Evolutionary conservation across 2,797 vertebrate species (phyloP).

Genomic region (Spinus pinus): DNA sequence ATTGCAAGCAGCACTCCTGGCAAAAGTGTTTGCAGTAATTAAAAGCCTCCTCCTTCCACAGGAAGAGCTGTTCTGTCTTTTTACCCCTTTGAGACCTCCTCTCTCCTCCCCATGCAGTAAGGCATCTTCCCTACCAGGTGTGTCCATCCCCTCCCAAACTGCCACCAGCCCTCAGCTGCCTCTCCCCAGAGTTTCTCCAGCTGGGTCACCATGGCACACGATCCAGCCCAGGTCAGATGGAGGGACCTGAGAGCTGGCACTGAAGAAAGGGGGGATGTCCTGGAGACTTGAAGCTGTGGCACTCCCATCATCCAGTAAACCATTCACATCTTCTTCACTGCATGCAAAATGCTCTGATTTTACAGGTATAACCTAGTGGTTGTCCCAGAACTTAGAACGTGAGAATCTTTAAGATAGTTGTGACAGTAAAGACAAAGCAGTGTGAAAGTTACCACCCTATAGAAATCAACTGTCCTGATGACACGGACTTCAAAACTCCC

Average conservation of each 20-base stretch:
- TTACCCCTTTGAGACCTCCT: neutral
- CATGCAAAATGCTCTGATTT: neutral
- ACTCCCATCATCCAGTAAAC: neutral
- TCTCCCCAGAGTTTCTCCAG: neutral
- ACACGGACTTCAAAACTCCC: rapidly evolving
- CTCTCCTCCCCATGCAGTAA: neutral
- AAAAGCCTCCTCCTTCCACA: neutral
- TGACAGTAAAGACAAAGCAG: neutral
- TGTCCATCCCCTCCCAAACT: neutral
- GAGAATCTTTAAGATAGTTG: neutral
- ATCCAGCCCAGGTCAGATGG: rapidly evolving
- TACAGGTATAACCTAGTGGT: neutral
- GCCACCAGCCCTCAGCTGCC: neutral
- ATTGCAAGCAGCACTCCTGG: rapidly evolving
- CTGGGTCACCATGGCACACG: rapidly evolving
- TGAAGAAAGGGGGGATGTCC: neutral
- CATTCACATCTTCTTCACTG: rapidly evolving
- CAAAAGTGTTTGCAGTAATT: neutral
- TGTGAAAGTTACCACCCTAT: too few relatives aligned
- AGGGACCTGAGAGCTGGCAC: neutral
- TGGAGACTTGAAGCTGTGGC: neutral
- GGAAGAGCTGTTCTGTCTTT: neutral
- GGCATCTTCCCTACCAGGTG: neutral
- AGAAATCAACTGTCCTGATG: neutral
- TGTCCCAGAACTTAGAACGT: neutral